Evolutionary conservation across 2,113 vertebrate genomes (phyloP).

Genomic region (Pterocles orientalis): DNA sequence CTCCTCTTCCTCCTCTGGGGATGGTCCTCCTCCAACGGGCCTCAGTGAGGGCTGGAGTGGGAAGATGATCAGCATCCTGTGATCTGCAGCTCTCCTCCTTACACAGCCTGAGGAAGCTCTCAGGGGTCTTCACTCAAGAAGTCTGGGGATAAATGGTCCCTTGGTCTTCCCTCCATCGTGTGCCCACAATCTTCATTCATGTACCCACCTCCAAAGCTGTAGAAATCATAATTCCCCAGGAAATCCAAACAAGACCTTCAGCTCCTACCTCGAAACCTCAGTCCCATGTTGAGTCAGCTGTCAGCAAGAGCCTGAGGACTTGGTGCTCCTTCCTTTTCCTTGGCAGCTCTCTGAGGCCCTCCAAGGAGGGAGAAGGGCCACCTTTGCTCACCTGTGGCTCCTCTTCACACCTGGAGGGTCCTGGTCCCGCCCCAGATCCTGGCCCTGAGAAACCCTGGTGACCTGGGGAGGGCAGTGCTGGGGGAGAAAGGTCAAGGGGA

Average conservation of each 20-base stretch:
- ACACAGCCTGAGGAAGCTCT: neutral
- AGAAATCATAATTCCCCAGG: neutral
- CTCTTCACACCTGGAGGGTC: neutral
- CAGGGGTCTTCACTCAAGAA: neutral
- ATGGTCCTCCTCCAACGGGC: neutral
- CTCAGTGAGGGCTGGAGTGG: neutral
- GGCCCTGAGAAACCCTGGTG: neutral
- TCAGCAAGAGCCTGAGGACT: neutral
- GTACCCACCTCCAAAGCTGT: neutral
- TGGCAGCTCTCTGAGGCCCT: neutral
- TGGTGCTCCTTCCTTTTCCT: neutral
- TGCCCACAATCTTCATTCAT: neutral
- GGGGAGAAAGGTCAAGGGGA: neutral
- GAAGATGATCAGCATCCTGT: neutral
- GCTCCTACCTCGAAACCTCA: neutral
- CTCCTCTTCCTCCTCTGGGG: neutral
- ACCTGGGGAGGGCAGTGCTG: rapidly evolving
- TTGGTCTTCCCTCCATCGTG: neutral
- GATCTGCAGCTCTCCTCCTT: neutral
- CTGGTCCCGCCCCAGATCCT: neutral
- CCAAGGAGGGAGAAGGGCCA: neutral
- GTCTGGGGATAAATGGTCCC: neutral
- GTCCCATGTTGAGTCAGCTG: neutral
- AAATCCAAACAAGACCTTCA: neutral
- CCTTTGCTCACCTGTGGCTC: neutral